Evolutionary conservation across 2,113 vertebrate species (phyloP), one percentile per base, ranked within the genome.

Genomic region (Callipepla squamata): DNA sequence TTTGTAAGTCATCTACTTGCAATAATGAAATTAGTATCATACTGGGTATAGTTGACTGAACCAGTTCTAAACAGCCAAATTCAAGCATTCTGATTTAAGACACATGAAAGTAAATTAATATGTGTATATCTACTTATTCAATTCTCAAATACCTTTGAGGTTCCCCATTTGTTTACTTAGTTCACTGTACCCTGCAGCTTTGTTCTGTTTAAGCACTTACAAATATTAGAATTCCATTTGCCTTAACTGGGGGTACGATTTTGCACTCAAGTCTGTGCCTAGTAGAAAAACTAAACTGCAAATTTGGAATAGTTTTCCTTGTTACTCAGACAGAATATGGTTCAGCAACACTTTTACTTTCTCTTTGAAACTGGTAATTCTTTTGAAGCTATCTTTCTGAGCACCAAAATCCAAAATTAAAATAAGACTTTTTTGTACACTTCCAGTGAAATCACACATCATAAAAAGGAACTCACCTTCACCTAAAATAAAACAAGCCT

Each of bases 241-340:
- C 14, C 26, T 14, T 2, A 0, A 6, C 42, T 44, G 66, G 68
- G 22, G 19, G 13, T 63, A 34, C 18, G 18, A 50, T 58, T 58
- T 59, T 45, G 15, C 26, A 32, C 59, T 83, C 16, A 17, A 17
- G 25, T 30, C 26, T 30, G 14, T 2, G n/a, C 48, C 30, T 36
- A 50, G 61, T 16, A 26, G 26, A 73, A 16, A 26, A 66, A 12
- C 2, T 2, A 14, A 38, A 32, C 15, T 75, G 42, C 23, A 85
- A 16, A 23, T 57, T 21, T 50, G 21, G n/a, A 80, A 21, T 3
- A 9, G 9, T 55, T 80, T 77, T 47, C 26, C 26, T 19, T 63
- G 6, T 22, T 48, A 34, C 21, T 67, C 51, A 50, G 21, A 16
- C n/a, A 76, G 22, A 30, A 12, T 0, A 0, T 4, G 30, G 22